Conservation (phyloP, 2,797 vertebrate genomes). For the Typhlichthys subterraneus region DNA sequence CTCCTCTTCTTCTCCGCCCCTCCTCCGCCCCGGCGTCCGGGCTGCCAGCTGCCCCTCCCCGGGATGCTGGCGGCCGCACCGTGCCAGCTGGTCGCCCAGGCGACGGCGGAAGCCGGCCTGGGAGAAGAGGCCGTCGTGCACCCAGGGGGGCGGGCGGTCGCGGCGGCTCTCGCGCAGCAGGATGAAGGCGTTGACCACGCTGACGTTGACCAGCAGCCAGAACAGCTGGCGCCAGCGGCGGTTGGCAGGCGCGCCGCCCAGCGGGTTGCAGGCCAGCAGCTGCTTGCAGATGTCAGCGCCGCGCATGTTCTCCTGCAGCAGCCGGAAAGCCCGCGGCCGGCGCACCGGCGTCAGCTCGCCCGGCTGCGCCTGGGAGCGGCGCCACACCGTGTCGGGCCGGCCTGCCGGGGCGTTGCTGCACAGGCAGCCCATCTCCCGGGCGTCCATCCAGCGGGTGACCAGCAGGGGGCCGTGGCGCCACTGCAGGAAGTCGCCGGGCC, state of each 20-base stretch:
- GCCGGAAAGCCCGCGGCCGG: conserved; percentile 75
- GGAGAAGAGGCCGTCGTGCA: conserved; percentile 76
- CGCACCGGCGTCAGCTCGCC: conserved; percentile 68
- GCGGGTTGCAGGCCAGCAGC: conserved; percentile 78
- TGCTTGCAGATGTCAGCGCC: conserved; percentile 84
- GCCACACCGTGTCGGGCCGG: conserved; percentile 73
- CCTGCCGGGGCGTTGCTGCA: conserved; percentile 72
- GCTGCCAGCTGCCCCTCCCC: conserved; percentile 9
- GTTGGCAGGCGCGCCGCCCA: conserved; percentile 74
- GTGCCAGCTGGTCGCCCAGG: conserved; percentile 75
- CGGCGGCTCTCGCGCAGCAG: conserved; percentile 77
- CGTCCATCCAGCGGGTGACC: conserved; percentile 79
- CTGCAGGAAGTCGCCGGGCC: conserved; percentile 74
- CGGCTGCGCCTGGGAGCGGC: conserved; percentile 66
- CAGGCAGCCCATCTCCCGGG: conserved; percentile 79
- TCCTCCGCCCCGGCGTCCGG: conserved; percentile 15
- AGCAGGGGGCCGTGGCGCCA: conserved; percentile 67
- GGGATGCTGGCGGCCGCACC: conserved; percentile 58
- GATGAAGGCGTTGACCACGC: conserved; percentile 81
- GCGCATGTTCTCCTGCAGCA: conserved; percentile 83
- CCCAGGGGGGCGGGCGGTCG: conserved; percentile 75
- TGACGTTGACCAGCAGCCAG: conserved; percentile 81
- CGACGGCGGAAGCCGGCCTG: conserved; percentile 77
- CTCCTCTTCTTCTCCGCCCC: neutral
- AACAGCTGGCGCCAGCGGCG: conserved; percentile 77